These are phyloP conservation scores for Pangasius macronema DNA, from an alignment of 2,797 vertebrate species.

Conservation along the genomic window DNA sequence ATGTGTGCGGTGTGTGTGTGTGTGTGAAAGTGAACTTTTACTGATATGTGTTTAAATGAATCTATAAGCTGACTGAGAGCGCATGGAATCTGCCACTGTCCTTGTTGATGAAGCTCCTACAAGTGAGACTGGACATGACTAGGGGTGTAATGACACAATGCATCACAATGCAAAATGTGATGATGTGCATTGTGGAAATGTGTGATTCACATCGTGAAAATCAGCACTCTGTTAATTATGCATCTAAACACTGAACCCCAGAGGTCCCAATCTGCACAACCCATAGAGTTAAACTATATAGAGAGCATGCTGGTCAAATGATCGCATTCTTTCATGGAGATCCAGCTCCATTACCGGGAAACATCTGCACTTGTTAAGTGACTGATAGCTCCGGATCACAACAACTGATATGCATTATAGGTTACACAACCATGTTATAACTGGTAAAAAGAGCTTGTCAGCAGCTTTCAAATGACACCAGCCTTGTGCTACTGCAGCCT, in stretches of 20 bases:
- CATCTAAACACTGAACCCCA: too few species aligned
- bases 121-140: neutral
- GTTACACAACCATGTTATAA: too few species aligned
- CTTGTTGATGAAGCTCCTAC: neutral
- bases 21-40: neutral
- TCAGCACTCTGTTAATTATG: neutral
- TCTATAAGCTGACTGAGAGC: neutral
- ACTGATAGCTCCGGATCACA: too few species aligned
- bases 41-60: neutral
- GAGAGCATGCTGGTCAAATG: too few species aligned
- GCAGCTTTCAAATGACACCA: neutral
- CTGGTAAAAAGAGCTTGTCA: neutral
- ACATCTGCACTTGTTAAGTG: too few species aligned
- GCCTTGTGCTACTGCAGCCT: neutral
- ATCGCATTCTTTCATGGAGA: too few species aligned
- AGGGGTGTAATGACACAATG: neutral
- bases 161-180: neutral
- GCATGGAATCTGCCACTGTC: neutral
- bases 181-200: neutral
- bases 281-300: too few species aligned
- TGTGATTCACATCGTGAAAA: neutral
- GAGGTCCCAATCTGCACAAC: too few species aligned
- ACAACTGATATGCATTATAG: too few species aligned
- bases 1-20: conserved; percentile 10
- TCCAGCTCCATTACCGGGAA: too few species aligned